Evolutionary conservation across 2,797 vertebrate species (phyloP), one percentile per base, ranked within the genome.

Genomic region (Erethizon dorsatum): DNA sequence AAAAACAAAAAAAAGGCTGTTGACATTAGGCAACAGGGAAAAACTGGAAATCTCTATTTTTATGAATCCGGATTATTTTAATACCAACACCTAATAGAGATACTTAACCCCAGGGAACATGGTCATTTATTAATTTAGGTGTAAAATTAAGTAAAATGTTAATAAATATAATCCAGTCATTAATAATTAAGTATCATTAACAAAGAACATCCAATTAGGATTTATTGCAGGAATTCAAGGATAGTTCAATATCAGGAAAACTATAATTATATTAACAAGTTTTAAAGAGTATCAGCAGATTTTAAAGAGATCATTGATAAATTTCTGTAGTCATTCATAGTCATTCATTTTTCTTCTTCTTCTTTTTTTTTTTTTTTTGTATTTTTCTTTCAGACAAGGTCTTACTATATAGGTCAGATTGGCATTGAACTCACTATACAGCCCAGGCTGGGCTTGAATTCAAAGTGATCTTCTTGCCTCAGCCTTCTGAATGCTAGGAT

Each of bases 201-300:
- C 85, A 73, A 94, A 97, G 52, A 84, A 95, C 79, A 67, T n/a
- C 13, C 20, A 61, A 20, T 91, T 91, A 89, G 26, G 22, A 47
- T 71, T 95, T 89, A 80, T 50, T 90, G 0, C 63, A 92, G 88
- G 87, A 97, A 90, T 96, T 84, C 92, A 97, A 97, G 90, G 93
- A 96, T 94, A 97, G 93, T 96, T 97, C 85, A 97, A 88, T 84
- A 96, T 87, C 63, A 96, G 24, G 56, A 52, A 78, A 79, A 61
- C 61, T 92, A 83, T 67, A 85, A 65, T 71, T 57, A 83, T 52
- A 65, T 78, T 88, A 71, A 84, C 28, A 86, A 67, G 0, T 45
- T 90, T 84, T 41, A 94, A 77, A 83, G 83, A 91, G 17, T 82
- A 79, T 15, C 8, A 41, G 56, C 31, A 59, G 56, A 83, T 83